Percentiles rank a stretch among this genome's conserved stretches.
Evolutionary conservation across 2,797 vertebrate species (phyloP).

Genomic region (Neostethus bicornis): DNA sequence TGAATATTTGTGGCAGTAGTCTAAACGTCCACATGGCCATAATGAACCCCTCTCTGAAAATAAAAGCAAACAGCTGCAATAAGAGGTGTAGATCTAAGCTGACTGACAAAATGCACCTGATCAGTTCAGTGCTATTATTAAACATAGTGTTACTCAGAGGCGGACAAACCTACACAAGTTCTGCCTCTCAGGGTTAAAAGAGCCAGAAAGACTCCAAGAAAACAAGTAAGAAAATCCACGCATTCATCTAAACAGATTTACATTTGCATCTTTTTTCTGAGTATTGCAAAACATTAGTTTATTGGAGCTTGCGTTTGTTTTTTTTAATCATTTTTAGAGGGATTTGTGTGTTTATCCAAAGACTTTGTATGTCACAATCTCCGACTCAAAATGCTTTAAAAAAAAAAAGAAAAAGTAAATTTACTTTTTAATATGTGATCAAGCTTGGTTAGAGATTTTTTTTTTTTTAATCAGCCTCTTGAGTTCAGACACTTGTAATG

Average conservation of each 20-base stretch:
- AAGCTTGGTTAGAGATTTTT: not conserved
- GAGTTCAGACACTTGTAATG: not conserved
- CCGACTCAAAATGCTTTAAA: conserved; percentile 11
- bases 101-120: not conserved
- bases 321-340: no score
- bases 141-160: not conserved
- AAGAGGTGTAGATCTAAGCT: no score
- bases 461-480: not conserved
- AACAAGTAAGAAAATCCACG: conserved; percentile 18
- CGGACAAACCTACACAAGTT: not conserved
- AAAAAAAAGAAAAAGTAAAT: conserved; percentile 2
- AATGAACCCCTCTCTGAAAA: no score
- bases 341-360: conserved; percentile 7
- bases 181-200: not conserved
- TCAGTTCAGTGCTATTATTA: not conserved
- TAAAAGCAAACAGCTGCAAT: no score
- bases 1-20: no score
- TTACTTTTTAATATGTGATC: not conserved
- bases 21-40: no score
- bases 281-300: no score
- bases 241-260: conserved; percentile 7
- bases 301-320: no score
- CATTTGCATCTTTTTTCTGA: no score
- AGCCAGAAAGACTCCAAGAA: not conserved
- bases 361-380: conserved; percentile 36